Percentiles rank a stretch among this genome's conserved stretches.
Evolutionary conservation across 2,888 invertebrate species (phyloP).

Genomic region (Clitarchus hookeri): DNA sequence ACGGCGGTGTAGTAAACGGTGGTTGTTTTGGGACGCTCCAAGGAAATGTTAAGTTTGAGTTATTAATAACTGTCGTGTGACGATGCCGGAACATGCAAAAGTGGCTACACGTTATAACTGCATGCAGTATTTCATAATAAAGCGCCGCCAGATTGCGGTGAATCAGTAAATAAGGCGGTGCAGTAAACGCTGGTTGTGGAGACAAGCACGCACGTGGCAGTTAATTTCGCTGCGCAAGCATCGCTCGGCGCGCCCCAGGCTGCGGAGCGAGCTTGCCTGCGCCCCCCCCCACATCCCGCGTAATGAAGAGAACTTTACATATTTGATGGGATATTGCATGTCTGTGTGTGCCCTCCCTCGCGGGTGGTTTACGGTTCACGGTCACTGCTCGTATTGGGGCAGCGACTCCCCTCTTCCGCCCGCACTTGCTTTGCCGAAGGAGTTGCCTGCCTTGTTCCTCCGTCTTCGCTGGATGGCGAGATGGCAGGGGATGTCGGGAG

Average conservation of each 20-base stretch:
- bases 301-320: slow-evolving; percentile 19
- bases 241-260: background rate
- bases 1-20: too few species aligned
- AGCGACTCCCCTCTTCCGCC: background rate
- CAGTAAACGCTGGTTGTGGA: too few species aligned
- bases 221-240: background rate
- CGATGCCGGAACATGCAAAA: too few species aligned
- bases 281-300: background rate
- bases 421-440: too few species aligned
- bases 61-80: too few species aligned
- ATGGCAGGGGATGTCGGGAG: background rate
- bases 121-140: too few species aligned
- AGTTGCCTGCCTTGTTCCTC: too few species aligned
- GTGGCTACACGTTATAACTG: too few species aligned
- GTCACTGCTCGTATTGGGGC: background rate
- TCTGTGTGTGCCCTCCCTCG: background rate
- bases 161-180: too few species aligned
- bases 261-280: background rate
- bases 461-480: background rate
- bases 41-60: too few species aligned
- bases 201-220: background rate
- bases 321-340: slow-evolving; percentile 23
- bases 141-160: too few species aligned
- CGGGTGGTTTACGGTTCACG: slow-evolving; percentile 10
- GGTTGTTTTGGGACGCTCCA: too few species aligned